phyloP scores from a whole-genome alignment of 2,113 vertebrate genomes.

The Martes martes region DNA sequence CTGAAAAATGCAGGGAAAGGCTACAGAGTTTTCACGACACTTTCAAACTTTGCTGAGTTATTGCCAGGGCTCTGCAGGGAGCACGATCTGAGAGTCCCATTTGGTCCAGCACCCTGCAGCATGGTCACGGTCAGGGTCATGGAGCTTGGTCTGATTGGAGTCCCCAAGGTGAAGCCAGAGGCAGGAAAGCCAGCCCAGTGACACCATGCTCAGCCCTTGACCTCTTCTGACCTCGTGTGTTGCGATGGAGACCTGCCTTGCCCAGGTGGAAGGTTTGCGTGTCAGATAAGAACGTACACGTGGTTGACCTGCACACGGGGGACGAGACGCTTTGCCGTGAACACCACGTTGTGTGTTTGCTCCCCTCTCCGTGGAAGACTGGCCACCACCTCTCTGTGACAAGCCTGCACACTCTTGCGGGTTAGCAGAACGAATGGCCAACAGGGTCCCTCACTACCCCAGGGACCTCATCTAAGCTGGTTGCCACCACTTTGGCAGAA shows the following conservation, averaged over 20 bases:
- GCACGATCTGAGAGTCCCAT: not conserved
- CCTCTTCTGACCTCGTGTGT: too few relatives aligned
- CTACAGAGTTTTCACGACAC: not conserved
- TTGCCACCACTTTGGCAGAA: not conserved
- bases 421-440: fast-evolving
- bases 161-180: not conserved
- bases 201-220: fast-evolving
- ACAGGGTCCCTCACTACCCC: fast-evolving
- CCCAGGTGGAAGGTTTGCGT: fast-evolving
- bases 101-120: too few relatives aligned
- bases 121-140: not conserved
- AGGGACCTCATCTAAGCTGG: not conserved
- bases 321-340: fast-evolving
- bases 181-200: not conserved
- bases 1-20: not conserved
- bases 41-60: not conserved
- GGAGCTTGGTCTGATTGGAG: not conserved
- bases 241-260: not conserved
- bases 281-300: not conserved
- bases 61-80: not conserved
- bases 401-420: too few relatives aligned
- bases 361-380: too few relatives aligned
- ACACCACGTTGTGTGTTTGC: not conserved
- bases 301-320: fast-evolving
- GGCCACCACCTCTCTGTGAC: fast-evolving